These are phyloP conservation scores for Piaya cayana DNA, from an alignment of 2,113 vertebrate genomes.

Conservation along the genomic window DNA sequence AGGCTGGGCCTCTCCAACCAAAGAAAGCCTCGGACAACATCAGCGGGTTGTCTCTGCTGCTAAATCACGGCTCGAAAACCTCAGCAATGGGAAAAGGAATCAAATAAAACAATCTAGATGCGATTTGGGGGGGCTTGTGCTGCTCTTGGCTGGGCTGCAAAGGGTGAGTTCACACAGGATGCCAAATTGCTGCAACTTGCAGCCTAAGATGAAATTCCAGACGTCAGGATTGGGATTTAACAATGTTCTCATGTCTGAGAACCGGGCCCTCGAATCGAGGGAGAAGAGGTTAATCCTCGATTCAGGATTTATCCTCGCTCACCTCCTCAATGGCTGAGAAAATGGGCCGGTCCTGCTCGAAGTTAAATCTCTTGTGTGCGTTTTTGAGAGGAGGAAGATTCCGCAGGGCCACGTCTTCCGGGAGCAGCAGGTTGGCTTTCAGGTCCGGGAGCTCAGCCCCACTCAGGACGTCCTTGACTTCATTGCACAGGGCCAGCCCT, in stretches of 20 bases:
- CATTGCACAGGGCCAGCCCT: conserved; percentile 83
- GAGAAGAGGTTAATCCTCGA: neutral
- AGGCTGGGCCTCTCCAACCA: neutral
- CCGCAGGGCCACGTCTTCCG: conserved; percentile 89
- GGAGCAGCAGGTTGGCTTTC: conserved; percentile 84
- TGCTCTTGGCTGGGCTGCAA: neutral
- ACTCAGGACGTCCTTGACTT: conserved; percentile 82
- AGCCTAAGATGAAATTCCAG: neutral
- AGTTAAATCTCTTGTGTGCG: conserved; percentile 87
- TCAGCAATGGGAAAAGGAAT: neutral
- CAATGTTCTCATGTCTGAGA: neutral
- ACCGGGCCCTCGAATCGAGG: neutral
- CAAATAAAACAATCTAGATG: neutral
- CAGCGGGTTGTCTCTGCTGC: neutral
- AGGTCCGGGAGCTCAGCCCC: conserved; percentile 85
- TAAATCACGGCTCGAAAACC: neutral
- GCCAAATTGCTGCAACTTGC: no score
- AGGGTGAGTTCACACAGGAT: neutral
- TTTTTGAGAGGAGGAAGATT: conserved; percentile 87
- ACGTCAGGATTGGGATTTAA: neutral
- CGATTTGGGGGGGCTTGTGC: neutral
- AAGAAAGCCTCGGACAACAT: neutral
- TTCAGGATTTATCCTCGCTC: neutral
- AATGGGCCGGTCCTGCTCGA: conserved; percentile 76
- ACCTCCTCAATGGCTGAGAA: conserved; percentile 91